Base-by-base conservation (phyloP, 1,140 invertebrate genomes). In the Cardiocondyla obscurior region DNA sequence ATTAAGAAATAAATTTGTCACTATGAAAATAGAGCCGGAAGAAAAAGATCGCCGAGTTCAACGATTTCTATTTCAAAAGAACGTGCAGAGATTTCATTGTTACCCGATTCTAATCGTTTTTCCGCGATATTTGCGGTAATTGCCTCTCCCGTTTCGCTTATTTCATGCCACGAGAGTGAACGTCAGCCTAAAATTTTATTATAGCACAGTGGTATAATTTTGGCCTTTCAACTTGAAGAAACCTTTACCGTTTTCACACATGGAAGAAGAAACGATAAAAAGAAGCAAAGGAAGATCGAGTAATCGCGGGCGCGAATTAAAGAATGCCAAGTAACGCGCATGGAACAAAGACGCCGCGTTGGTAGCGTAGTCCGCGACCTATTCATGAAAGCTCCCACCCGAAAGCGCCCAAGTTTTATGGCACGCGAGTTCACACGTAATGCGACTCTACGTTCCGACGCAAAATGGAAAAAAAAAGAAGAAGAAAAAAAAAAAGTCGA, bases 361-460 rank as follows among this genome's bases (percentile, higher is more conserved):
- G 44, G 7, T 65, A 65, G 28, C 30, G 28, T 39, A 30, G 42
- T 44, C 36, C 36, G 73, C 60, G 60, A 83, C 69, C 58, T 60
- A 70, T 82, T 82, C 81, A 42, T 39, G 77, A 76, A 76, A 77
- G 49, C 81, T 64, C 14, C 72, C 39, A 44, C 58, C 10, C 49
- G 60, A 76, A 83, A 36, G 44, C 39, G 25, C 28, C 55, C 39
- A 42, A 74, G 33, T 51, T 76, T 83, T 77, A 77, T 46, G 30
- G 67, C 69, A 65, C 51, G 55, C 39, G 70, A 46, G 70, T 44
- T 44, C 70, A 12, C 36, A 33, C 25, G 36, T 25, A 73, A 73
- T 53, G 36, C 69, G 49, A 44, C 14, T 70, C 49, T 10, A 14
- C n/a, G 44, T 2, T 12, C 7, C 44, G 39, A 28, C 65, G 65